Evolutionary conservation across 1,140 invertebrate genomes (phyloP), one percentile per base, ranked within the genome.

Genomic region (Venturia canescens): DNA sequence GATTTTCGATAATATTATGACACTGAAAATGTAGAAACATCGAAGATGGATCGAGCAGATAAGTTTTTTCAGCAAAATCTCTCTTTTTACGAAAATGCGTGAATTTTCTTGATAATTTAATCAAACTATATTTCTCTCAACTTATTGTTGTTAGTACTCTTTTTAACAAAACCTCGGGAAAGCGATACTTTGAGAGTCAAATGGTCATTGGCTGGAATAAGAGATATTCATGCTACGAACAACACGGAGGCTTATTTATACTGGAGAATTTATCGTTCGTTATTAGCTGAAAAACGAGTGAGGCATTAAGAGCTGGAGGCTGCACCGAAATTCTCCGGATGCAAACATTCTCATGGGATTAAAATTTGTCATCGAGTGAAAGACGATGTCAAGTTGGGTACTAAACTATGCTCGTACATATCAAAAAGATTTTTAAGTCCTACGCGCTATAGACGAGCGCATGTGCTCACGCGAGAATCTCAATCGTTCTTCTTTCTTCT

Each of bases 341-440:
- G 21, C 60, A 26, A n/a, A 23, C 60, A 23, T 15, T 63, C n/a
- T 63, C 60, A 27, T 63, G 60, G 23, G 60, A 63, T 63, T 63
- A 63, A 23, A 63, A 63, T 63, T 63, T 63, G 60, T 63, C 60
- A 23, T 1, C 60, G 60, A 63, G 60, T 63, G 60, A 63, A 63
- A 23, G 60, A 63, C 60, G n/a, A 63, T 15, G 60, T 63, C 60
- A 26, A 26, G 60, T 63, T 26, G 26, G n/a, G 60, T 26, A 63
- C 60, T 63, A 63, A 63, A 63, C 60, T 63, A 63, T 63, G 15
- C 60, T 26, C 60, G 60, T 26, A 63, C 21, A 26, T 27, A 63
- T 63, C 60, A 23, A 63, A 63, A 21, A 23, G n/a, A 63, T 63
- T 63, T 63, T 63, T 63, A 7, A 26, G 2, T 63, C 23, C 60